Conservation (phyloP, 2,797 vertebrate species). For the Crocidura indochinensis region DNA sequence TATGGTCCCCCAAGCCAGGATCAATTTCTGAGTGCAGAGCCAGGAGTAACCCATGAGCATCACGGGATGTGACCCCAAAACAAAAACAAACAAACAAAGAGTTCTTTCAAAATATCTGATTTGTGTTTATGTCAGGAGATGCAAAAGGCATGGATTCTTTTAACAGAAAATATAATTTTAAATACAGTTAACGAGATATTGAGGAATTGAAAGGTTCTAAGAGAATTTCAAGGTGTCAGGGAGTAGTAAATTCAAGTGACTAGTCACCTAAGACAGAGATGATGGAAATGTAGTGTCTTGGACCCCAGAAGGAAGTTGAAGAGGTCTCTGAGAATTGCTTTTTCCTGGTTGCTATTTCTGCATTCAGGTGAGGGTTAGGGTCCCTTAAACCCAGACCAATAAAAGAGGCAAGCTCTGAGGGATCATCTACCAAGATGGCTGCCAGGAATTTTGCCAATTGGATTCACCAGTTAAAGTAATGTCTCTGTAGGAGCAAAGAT, state of each 20-base stretch:
- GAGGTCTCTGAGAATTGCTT: too few relatives aligned
- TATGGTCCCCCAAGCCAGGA: too few relatives aligned
- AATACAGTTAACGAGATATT: constrained; percentile 2
- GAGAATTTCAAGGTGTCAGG: background rate
- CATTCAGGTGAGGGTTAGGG: background rate
- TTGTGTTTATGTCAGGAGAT: constrained; percentile 27
- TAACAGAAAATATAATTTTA: constrained; percentile 43
- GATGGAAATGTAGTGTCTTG: constrained; percentile 12
- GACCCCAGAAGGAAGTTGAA: background rate
- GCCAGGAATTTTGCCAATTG: background rate
- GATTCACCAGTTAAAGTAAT: constrained; percentile 3
- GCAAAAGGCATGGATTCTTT: constrained; percentile 42
- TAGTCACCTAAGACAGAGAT: background rate
- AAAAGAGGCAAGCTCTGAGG: background rate
- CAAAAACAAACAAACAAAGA: too few relatives aligned
- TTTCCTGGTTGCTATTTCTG: background rate
- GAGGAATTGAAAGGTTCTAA: constrained; percentile 28
- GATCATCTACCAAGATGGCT: background rate
- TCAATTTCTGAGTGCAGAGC: too few relatives aligned
- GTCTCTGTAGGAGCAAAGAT: too few relatives aligned
- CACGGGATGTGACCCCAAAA: too few relatives aligned
- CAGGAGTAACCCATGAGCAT: too few relatives aligned
- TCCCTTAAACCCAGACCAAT: too few relatives aligned
- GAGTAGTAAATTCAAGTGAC: background rate
- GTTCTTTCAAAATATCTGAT: background rate